Base-by-base conservation (phyloP, 1,140 invertebrate genomes). In the Cardiocondyla obscurior region DNA sequence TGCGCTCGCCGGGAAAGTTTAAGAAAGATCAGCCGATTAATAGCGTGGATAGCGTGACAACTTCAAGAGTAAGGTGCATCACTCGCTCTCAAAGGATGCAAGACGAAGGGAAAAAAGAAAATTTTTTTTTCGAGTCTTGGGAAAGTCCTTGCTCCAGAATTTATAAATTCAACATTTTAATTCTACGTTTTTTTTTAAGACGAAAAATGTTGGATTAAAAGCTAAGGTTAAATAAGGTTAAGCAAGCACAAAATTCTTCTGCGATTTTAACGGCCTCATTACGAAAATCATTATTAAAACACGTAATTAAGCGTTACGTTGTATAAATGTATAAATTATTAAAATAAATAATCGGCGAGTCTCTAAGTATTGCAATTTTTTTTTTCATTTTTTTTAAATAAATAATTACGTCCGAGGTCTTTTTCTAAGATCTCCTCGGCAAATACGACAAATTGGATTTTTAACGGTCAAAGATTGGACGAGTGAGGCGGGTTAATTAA, bases 1-100 rank as follows among this genome's bases (percentile, higher is more conserved):
- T 77, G 53, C 39, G 55, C 46, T 49, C 46, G 6, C 74, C 28
- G 46, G n/a, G 39, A 76, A 79, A 79, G 46, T 79, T 79, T 67
- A 51, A 46, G 28, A 55, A 33, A 46, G 62, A 79, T 79, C 33
- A 46, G 16, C 49, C 46, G 64, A 79, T 79, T 79, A 79, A n/a
- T n/a, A 79, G 22, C 36, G 33, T 55, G 46, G 74, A 30, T 79
- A 77, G 64, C 33, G 44, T 44, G 46, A 65, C 49, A 67, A 69
- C 39, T 60, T 79, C 22, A 28, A 53, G 33, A 16, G 44, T n/a
- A 64, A 36, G 30, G n/a, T 79, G 46, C 69, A 67, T 39, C 25
- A 39, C 53, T 28, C 33, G 30, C 28, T n/a, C 58, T 33, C 30
- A 16, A 67, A 46, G 10, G n/a, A 69, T 10, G 49, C 57, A 36